Evolutionary conservation across 2,113 vertebrate genomes (phyloP).

Genomic region (Hucho hucho): DNA sequence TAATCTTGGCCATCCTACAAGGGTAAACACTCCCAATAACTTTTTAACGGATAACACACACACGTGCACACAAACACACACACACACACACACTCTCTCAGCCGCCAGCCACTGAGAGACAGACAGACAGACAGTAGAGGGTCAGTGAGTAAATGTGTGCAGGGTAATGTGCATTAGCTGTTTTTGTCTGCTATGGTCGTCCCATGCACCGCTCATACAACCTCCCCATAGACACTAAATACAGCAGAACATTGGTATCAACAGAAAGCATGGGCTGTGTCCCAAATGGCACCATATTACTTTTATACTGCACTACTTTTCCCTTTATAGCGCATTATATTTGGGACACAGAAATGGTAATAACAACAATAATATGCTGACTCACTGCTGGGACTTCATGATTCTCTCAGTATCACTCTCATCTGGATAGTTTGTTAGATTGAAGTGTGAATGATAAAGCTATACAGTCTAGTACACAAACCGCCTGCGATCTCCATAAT

Average conservation of each 20-base stretch:
- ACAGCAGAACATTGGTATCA: conserved; percentile 49
- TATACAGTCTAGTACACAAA: conserved; percentile 56
- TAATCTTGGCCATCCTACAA: too few species aligned
- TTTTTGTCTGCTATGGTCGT: conserved; percentile 46
- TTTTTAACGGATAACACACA: too few species aligned
- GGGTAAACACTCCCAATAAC: too few species aligned
- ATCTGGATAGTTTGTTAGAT: conserved; percentile 61
- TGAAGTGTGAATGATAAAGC: conserved; percentile 64
- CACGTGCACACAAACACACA: not conserved
- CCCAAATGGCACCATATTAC: too few species aligned
- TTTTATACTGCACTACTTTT: too few species aligned
- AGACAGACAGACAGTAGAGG: not conserved
- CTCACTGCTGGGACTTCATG: conserved; percentile 50
- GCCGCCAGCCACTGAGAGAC: not conserved
- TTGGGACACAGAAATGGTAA: too few species aligned
- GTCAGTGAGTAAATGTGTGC: conserved; percentile 27
- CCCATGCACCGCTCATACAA: conserved; percentile 22
- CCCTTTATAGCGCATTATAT: too few species aligned
- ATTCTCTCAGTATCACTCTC: conserved; percentile 59
- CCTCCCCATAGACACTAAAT: conserved; percentile 47
- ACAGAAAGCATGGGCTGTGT: conserved; percentile 32
- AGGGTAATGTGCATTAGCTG: conserved; percentile 42
- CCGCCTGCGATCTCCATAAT: conserved; percentile 56
- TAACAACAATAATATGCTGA: conserved; percentile 55
- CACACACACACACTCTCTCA: not conserved